Conservation (phyloP, 2,888 invertebrate species). For the Choristoneura rosaceana region DNA sequence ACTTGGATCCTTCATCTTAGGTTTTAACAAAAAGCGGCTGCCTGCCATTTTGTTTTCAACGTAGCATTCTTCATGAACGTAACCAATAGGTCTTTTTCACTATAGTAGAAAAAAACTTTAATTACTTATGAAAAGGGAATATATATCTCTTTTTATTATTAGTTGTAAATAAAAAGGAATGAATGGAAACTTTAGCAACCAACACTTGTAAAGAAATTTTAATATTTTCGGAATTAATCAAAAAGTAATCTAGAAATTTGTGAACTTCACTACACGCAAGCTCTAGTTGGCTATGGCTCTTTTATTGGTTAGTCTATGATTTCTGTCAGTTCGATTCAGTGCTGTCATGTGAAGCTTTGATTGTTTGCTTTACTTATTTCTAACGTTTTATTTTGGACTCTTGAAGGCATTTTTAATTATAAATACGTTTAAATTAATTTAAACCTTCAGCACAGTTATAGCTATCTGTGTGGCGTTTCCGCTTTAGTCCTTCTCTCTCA, state of each 20-base stretch:
- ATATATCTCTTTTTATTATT: neutral
- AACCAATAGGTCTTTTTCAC: neutral
- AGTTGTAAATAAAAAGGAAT: neutral
- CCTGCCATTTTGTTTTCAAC: neutral
- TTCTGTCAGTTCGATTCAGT: slow-evolving; percentile 50
- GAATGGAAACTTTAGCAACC: neutral
- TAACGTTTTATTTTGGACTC: slow-evolving; percentile 69
- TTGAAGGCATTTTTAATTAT: slow-evolving; percentile 53
- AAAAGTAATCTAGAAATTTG: neutral
- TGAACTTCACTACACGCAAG: slow-evolving; percentile 5
- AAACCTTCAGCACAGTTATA: slow-evolving; percentile 22
- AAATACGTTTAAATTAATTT: slow-evolving; percentile 50
- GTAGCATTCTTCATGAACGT: neutral
- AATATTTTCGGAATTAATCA: neutral
- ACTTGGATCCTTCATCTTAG: no score
- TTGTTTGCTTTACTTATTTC: slow-evolving; percentile 77
- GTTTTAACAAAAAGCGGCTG: neutral
- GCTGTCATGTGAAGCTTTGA: slow-evolving; percentile 70
- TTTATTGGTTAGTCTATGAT: slow-evolving; percentile 35
- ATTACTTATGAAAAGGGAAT: no score
- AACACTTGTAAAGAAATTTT: neutral
- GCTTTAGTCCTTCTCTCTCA: slow-evolving; percentile 30
- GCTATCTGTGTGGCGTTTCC: slow-evolving; percentile 31
- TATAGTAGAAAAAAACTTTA: neutral
- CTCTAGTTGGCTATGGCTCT: slow-evolving; percentile 33